Conservation (phyloP, 1,140 invertebrate genomes). For the Leguminivora glycinivorella region DNA sequence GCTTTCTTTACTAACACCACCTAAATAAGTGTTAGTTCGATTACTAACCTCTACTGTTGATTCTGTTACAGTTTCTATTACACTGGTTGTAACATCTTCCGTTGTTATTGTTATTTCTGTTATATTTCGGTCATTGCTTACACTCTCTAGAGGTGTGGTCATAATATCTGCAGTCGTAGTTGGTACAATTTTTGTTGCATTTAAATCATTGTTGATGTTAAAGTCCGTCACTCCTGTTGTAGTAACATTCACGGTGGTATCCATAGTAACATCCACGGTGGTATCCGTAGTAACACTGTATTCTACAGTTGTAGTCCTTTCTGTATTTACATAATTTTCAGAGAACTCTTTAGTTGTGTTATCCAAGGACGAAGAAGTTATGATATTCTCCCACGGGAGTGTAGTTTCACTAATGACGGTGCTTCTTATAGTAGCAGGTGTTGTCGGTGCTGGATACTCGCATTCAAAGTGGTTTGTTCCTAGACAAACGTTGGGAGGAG, state of each 20-base stretch:
- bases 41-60: background rate
- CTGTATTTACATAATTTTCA: constrained; percentile 17
- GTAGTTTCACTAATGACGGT: constrained; percentile 18
- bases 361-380: background rate
- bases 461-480: constrained; percentile 65
- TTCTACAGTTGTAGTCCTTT: background rate
- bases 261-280: background rate
- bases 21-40: background rate
- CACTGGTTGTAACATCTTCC: background rate
- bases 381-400: background rate
- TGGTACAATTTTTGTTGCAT: background rate
- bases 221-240: background rate
- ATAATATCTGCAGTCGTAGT: background rate
- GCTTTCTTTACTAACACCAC: background rate
- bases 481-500: constrained; percentile 54
- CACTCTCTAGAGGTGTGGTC: background rate
- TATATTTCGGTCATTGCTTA: background rate
- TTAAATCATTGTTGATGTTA: constrained; percentile 5
- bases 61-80: background rate
- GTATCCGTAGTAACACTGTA: background rate
- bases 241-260: background rate
- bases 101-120: background rate
- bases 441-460: constrained; percentile 51
- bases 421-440: constrained; percentile 25
- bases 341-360: constrained; percentile 20